phyloP scores from a whole-genome alignment of 2,797 vertebrate species.

The Parauchenoglanis ngamensis region DNA sequence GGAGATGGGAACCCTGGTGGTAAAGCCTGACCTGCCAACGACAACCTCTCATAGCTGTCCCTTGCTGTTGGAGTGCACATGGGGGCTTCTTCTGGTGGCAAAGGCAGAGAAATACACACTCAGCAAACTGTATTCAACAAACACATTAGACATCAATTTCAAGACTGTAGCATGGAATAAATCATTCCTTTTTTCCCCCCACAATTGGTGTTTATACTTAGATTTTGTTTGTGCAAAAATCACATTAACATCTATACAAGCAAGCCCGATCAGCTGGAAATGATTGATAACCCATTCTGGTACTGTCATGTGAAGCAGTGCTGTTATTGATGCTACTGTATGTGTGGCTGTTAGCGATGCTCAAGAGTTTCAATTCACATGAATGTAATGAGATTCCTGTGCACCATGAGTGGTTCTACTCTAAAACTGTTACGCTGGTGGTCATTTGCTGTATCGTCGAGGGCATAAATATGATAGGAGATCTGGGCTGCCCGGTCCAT shows the following conservation, averaged over 20 bases:
- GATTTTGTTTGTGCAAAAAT: conserved; percentile 69
- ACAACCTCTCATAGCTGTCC: conserved; percentile 98
- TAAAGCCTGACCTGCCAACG: conserved; percentile 90
- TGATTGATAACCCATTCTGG: conserved; percentile 80
- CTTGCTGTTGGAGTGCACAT: conserved; percentile 96
- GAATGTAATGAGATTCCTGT: conserved; percentile 77
- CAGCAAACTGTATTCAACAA: conserved; percentile 48
- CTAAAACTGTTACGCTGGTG: conserved; percentile 1
- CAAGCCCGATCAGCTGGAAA: conserved; percentile 80
- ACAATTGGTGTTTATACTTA: conserved; percentile 61
- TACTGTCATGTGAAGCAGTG: conserved; percentile 75
- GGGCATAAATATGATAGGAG: conserved; percentile 68
- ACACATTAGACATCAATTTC: conserved; percentile 46
- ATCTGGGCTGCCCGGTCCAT: conserved; percentile 74
- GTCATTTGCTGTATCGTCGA: conserved; percentile 47
- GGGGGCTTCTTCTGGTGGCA: conserved; percentile 89
- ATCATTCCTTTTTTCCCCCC: conserved; percentile 49
- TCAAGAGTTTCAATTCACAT: conserved; percentile 79
- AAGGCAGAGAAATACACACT: conserved; percentile 48
- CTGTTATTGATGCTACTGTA: conserved; percentile 75
- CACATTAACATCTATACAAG: conserved; percentile 71
- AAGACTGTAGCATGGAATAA: conserved; percentile 51
- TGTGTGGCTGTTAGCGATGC: conserved; percentile 73
- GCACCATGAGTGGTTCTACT: conserved; percentile 17
- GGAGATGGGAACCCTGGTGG: conserved; percentile 97